A percentile compares a stretch with the other conserved stretches of the same genome.
These are phyloP conservation scores for Lithophane leautieri DNA, from an alignment of 2,888 invertebrate species.

Conservation along the genomic window DNA sequence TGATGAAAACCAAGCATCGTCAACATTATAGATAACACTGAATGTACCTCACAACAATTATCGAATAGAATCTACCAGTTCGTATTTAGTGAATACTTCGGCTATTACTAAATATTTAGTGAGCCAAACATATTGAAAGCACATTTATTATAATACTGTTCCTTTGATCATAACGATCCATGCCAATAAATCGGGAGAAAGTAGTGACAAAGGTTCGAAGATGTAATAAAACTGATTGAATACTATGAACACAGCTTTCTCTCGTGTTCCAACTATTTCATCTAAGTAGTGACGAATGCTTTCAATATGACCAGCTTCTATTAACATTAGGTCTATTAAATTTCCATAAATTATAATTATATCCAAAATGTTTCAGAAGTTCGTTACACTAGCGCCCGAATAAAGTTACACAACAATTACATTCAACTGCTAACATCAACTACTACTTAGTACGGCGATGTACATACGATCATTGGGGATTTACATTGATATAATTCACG, in stretches of 20 bases:
- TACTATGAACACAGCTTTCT: slow-evolving; percentile 22
- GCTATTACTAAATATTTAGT: slow-evolving; percentile 56
- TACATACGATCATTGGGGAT: slow-evolving; percentile 29
- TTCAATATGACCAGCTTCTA: slow-evolving; percentile 44
- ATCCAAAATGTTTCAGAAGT: slow-evolving; percentile 52
- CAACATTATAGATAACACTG: slow-evolving; percentile 73
- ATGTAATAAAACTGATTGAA: slow-evolving; percentile 5
- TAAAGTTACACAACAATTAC: slow-evolving; percentile 63
- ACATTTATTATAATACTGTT: slow-evolving; percentile 32
- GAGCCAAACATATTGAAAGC: slow-evolving; percentile 50
- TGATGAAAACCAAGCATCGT: slow-evolving; percentile 61
- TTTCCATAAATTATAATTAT: slow-evolving; percentile 51
- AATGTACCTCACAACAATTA: slow-evolving; percentile 77
- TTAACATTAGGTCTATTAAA: slow-evolving; percentile 55
- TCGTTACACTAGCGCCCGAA: slow-evolving; percentile 67
- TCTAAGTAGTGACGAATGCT: slow-evolving; percentile 31
- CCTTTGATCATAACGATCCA: neutral
- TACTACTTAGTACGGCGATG: slow-evolving; percentile 48
- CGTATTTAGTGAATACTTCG: slow-evolving; percentile 66
- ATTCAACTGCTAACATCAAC: slow-evolving; percentile 64
- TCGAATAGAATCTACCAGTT: slow-evolving; percentile 70
- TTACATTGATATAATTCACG: slow-evolving; percentile 49
- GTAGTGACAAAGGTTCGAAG: neutral
- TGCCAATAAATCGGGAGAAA: slow-evolving; percentile 5
- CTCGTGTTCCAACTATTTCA: neutral